Percentiles rank a stretch among this genome's conserved stretches.
phyloP scores from a whole-genome alignment of 2,113 vertebrate species.

The Strix uralensis region DNA sequence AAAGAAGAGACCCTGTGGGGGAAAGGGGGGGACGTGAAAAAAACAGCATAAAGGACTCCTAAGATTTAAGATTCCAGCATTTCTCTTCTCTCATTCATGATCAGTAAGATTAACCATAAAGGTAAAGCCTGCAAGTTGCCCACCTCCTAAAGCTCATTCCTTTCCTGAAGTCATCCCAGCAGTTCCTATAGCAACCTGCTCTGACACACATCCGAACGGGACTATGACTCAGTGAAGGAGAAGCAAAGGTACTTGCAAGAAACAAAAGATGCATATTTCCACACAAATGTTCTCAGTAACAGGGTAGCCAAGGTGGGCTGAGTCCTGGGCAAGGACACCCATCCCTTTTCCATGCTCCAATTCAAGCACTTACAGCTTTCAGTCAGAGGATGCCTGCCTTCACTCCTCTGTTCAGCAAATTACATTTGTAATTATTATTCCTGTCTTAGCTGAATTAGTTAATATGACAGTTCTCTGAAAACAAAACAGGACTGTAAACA shows the following conservation, averaged over 20 bases:
- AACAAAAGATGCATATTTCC: not conserved
- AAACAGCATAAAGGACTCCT: not conserved
- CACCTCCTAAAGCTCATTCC: not conserved
- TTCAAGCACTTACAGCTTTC: not conserved
- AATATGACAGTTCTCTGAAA: conserved; percentile 5
- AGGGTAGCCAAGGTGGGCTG: not conserved
- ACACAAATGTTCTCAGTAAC: not conserved
- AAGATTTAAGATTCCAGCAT: not conserved
- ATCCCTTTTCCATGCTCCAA: not conserved
- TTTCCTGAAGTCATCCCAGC: not conserved
- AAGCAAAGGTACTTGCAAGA: not conserved
- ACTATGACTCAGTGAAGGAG: not conserved
- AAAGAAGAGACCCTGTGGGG: conserved; percentile 91
- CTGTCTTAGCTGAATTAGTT: not conserved
- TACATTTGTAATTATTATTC: not conserved
- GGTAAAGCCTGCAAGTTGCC: not conserved
- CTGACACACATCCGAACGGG: not conserved
- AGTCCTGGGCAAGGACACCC: not conserved
- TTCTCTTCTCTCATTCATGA: not conserved
- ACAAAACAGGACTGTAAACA: conserved; percentile 20
- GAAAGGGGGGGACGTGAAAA: not conserved
- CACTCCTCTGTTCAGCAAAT: not conserved
- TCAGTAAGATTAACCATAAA: not conserved
- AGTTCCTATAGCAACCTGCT: conserved; percentile 40
- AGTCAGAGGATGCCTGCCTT: not conserved